Evolutionary conservation across 2,888 invertebrate species (phyloP).

Genomic region (Drosophila percnosoma): DNA sequence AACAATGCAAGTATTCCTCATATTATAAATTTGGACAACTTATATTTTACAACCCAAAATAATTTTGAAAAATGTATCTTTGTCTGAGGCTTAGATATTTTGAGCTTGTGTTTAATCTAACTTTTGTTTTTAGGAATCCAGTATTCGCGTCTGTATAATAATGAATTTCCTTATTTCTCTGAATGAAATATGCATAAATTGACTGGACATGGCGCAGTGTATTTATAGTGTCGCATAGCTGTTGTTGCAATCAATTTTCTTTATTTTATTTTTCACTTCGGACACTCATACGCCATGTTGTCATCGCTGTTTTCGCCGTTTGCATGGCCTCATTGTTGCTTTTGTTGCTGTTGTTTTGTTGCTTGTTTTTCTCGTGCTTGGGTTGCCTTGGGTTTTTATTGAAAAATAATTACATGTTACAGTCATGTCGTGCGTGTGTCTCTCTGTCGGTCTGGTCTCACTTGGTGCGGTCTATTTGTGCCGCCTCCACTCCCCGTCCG

Average conservation of each 20-base stretch:
- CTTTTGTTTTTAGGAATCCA: not conserved
- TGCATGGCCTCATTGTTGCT: slow-evolving; percentile 41
- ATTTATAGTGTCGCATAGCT: slow-evolving; percentile 13
- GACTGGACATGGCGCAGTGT: slow-evolving; percentile 22
- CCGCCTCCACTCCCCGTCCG: slow-evolving; percentile 36
- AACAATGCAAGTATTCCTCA: accelerated
- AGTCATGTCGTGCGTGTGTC: slow-evolving; percentile 76
- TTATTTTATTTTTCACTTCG: slow-evolving; percentile 49
- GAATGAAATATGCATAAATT: not conserved
- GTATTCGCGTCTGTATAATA: not conserved
- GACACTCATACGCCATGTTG: slow-evolving; percentile 76
- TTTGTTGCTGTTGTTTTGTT: slow-evolving; percentile 34
- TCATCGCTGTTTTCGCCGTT: slow-evolving; percentile 63
- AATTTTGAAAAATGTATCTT: not conserved
- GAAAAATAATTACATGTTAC: slow-evolving; percentile 80
- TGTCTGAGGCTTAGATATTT: not conserved
- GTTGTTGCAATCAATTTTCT: not conserved
- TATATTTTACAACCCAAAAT: accelerated
- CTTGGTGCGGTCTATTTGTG: slow-evolving; percentile 74
- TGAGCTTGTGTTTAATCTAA: not conserved
- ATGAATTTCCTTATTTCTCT: not conserved
- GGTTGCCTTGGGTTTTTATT: slow-evolving; percentile 75
- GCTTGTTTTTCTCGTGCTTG: slow-evolving; percentile 52
- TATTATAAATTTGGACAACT: not conserved
- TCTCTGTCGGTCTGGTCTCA: slow-evolving; percentile 54